Conservation (phyloP, 2,888 invertebrate genomes). For the Tinea semifulvella region DNA sequence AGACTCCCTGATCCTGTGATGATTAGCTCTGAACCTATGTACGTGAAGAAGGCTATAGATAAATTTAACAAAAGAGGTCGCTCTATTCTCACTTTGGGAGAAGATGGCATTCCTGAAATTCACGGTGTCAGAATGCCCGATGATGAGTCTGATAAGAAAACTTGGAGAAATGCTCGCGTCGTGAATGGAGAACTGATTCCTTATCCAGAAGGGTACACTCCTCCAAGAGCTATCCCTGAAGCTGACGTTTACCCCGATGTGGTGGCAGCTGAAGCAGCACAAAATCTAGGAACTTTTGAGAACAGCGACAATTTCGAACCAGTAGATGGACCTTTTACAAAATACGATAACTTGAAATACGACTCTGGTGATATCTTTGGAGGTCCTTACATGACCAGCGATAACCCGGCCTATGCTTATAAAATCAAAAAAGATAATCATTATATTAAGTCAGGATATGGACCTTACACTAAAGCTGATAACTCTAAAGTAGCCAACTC, state of each 20-base stretch:
- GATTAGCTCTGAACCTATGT: conserved; percentile 72
- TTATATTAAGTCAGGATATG: conserved; percentile 57
- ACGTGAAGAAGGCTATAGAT: conserved; percentile 61
- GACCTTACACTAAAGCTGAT: conserved; percentile 71
- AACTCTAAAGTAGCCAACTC: conserved; percentile 67
- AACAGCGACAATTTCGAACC: conserved; percentile 69
- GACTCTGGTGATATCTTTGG: conserved; percentile 36
- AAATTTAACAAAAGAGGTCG: conserved; percentile 68
- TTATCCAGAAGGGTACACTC: conserved; percentile 74
- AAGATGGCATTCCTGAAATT: conserved; percentile 81
- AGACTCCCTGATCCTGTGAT: conserved; percentile 75
- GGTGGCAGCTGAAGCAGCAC: conserved; percentile 35
- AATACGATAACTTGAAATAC: conserved; percentile 64
- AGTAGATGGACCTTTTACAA: conserved; percentile 67
- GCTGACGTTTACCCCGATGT: conserved; percentile 63
- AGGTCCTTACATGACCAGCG: conserved; percentile 43
- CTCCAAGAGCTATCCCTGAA: conserved; percentile 68
- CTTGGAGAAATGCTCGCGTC: conserved; percentile 89
- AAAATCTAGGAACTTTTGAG: conserved; percentile 67
- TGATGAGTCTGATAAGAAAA: conserved; percentile 82
- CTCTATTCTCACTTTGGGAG: conserved; percentile 70
- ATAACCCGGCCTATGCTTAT: conserved; percentile 41
- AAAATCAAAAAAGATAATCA: conserved; percentile 54
- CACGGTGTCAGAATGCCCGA: conserved; percentile 86
- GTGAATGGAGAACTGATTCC: conserved; percentile 84